A percentile compares a stretch with the other conserved stretches of the same genome.
These are phyloP conservation scores for Thereva nobilitata DNA, from an alignment of 2,888 invertebrate genomes.

Conservation along the genomic window DNA sequence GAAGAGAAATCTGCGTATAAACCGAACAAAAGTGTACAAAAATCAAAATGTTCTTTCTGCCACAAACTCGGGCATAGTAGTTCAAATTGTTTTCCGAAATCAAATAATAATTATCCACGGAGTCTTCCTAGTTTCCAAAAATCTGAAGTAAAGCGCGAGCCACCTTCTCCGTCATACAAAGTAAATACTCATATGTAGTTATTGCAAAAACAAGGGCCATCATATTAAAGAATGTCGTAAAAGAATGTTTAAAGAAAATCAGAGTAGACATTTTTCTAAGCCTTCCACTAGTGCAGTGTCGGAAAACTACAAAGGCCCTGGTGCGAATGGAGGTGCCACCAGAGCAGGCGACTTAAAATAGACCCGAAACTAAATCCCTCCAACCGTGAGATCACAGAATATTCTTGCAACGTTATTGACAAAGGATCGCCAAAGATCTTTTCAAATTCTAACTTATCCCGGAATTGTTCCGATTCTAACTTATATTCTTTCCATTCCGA, in stretches of 20 bases:
- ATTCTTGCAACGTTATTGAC: no score
- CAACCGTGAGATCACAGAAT: no score
- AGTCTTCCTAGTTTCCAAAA: neutral
- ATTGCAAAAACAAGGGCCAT: constrained; percentile 15
- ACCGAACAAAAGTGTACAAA: no score
- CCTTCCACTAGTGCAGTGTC: no score
- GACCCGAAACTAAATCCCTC: no score
- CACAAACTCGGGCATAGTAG: neutral
- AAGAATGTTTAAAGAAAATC: neutral
- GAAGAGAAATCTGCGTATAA: constrained; percentile 10
- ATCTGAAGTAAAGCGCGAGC: constrained; percentile 2
- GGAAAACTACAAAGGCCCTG: neutral
- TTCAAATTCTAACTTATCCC: no score
- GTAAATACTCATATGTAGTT: neutral
- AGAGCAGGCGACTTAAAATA: neutral
- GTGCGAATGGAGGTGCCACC: constrained; percentile 3
- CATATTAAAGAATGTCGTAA: constrained; percentile 8
- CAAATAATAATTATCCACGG: neutral
- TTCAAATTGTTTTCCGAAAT: neutral
- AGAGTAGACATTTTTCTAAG: neutral
- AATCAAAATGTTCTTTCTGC: neutral
- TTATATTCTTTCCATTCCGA: neutral
- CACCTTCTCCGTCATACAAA: neutral
- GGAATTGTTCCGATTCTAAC: no score
- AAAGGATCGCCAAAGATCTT: no score